Base-by-base conservation (phyloP, 2,888 invertebrate genomes). In the Drosophila rellima region DNA sequence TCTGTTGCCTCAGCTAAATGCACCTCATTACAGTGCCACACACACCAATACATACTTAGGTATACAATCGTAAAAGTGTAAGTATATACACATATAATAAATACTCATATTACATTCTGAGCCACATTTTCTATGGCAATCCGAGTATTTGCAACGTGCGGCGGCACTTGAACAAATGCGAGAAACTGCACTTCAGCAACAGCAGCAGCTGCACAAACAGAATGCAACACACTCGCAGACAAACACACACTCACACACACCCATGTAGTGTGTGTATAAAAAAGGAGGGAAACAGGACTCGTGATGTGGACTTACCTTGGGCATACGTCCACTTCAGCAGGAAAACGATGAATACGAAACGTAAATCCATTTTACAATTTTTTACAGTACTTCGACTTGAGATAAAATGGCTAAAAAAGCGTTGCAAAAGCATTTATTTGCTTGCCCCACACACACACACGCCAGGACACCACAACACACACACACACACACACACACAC, bases 311-410 rank as follows among this genome's bases (percentile, higher is more conserved):
- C 91, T 77, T 86, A 91, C 91, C 91, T 91, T 90, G 90, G 71
- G 85, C 90, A 89, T 88, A 80, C 78, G 88, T 90, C 91, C 90
- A 91, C 83, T 91, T 91, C 77, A 91, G 85, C 79, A 91, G 84
- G 75, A 91, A 89, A 74, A 91, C 85, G 84, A 91, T 91, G 88
- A 91, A 86, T 78, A 91, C 80, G 83, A 91, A 88, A 74, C 91
- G 86, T 84, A 91, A 82, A 90, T 91, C 90, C 91, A 91, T 91
- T 83, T 88, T 85, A 82, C 80, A 84, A 80, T 86, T 80, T 82
- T 80, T 80, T 79, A 88, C 86, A 83, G 78, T 75, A 79, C 76
- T 85, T 83, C 77, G 90, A 74, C 82, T 82, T 74, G 74, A 82
- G 82, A 86, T 84, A 76, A 86, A 86, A 82, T 84, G 88, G 85